Conservation (phyloP, 2,888 invertebrate genomes). For the Liodrosophila aerea region DNA sequence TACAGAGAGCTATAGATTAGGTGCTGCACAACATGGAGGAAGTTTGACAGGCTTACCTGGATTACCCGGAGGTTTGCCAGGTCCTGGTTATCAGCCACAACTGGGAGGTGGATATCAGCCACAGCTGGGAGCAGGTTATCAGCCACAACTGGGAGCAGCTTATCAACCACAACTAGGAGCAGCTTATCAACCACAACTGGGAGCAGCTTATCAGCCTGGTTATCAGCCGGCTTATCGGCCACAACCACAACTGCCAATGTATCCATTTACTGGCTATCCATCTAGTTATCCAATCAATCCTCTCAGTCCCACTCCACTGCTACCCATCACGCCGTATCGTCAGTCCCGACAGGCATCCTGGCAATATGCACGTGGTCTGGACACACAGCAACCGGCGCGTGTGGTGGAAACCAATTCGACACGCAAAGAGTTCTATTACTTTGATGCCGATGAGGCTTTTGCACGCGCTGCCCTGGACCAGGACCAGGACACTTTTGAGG, state of each 20-base stretch:
- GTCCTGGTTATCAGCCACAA: slow-evolving; percentile 10
- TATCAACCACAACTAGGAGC: slow-evolving; percentile 27
- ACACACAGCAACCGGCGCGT: slow-evolving; percentile 67
- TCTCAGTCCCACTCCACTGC: slow-evolving; percentile 10
- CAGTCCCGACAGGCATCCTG: slow-evolving; percentile 53
- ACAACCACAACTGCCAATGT: slow-evolving; percentile 10
- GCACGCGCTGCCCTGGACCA: slow-evolving; percentile 55
- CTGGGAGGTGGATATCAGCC: slow-evolving; percentile 19
- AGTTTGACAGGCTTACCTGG: slow-evolving; percentile 5
- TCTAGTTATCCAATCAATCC: slow-evolving; percentile 28
- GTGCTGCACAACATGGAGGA: not conserved
- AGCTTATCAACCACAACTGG: slow-evolving; percentile 25
- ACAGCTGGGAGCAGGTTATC: slow-evolving; percentile 11
- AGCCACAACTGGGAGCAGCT: slow-evolving; percentile 4
- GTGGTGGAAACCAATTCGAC: slow-evolving; percentile 79
- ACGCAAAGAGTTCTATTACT: slow-evolving; percentile 77
- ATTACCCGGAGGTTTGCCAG: slow-evolving; percentile 8
- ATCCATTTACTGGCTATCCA: not conserved
- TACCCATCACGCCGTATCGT: slow-evolving; percentile 57
- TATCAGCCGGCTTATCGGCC: slow-evolving; percentile 30
- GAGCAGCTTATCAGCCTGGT: not conserved
- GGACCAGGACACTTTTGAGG: slow-evolving; percentile 19
- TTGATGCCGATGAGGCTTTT: slow-evolving; percentile 68
- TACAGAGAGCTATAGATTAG: slow-evolving; percentile 49
- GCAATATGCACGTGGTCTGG: slow-evolving; percentile 54